phyloP scores from a whole-genome alignment of 1,140 invertebrate genomes.

The Mercenaria mercenaria region DNA sequence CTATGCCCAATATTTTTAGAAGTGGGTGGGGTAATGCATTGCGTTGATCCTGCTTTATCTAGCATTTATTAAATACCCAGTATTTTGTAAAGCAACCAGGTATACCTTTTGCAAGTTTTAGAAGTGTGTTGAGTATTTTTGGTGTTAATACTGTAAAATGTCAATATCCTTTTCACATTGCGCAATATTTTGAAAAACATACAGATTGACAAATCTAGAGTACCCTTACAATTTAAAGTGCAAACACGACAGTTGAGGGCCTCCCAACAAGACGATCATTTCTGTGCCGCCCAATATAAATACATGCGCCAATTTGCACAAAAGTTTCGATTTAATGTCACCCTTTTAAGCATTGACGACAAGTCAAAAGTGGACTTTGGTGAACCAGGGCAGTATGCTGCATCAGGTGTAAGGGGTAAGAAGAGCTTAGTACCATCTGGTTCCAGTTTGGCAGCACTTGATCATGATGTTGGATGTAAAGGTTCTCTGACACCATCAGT shows the following conservation, averaged over 20 bases:
- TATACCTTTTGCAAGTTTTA: too few species aligned
- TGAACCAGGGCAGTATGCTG: slow-evolving; percentile 46
- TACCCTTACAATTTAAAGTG: slow-evolving; percentile 56
- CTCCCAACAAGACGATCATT: slow-evolving; percentile 68
- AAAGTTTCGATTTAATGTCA: slow-evolving; percentile 14
- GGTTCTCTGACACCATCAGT: slow-evolving; percentile 63
- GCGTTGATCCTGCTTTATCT: too few species aligned
- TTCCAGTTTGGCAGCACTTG: slow-evolving; percentile 30
- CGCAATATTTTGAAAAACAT: too few species aligned
- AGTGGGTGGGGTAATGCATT: too few species aligned
- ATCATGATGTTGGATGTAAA: slow-evolving; percentile 63
- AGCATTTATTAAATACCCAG: too few species aligned
- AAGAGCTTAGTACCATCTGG: slow-evolving; percentile 53
- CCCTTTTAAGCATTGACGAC: slow-evolving; percentile 67
- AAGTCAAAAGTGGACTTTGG: slow-evolving; percentile 69
- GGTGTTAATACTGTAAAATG: too few species aligned
- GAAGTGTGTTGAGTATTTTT: too few species aligned
- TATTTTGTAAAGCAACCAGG: too few species aligned
- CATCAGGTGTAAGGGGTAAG: slow-evolving; percentile 59
- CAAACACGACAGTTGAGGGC: slow-evolving; percentile 56
- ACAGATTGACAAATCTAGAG: slow-evolving; percentile 23
- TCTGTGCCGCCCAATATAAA: slow-evolving; percentile 58
- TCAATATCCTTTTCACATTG: too few species aligned
- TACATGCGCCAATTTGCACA: slow-evolving; percentile 61
- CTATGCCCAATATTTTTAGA: too few species aligned